phyloP scores from a whole-genome alignment of 2,113 vertebrate species.

The Scartelaos histophorus region DNA sequence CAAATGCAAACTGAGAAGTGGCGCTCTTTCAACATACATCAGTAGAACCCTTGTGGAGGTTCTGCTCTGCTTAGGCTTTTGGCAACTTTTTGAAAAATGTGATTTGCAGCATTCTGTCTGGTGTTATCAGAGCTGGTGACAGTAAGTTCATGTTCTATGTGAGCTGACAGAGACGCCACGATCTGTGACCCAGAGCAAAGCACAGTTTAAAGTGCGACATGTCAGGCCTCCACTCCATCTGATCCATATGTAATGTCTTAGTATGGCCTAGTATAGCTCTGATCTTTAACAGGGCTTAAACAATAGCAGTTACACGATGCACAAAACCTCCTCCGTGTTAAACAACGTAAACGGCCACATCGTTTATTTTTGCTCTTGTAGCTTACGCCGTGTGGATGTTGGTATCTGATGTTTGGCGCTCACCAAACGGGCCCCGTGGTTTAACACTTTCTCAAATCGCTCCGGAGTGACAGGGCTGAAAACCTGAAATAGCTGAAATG shows the following conservation, averaged over 20 bases:
- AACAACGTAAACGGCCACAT: conserved; percentile 19
- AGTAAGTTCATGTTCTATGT: conserved; percentile 58
- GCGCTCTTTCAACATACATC: conserved; percentile 73
- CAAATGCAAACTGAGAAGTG: conserved; percentile 76
- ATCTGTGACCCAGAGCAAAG: conserved; percentile 51
- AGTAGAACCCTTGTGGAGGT: conserved; percentile 70
- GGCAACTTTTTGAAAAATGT: conserved; percentile 64
- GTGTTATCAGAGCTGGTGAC: conserved; percentile 65
- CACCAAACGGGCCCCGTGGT: conserved; percentile 31
- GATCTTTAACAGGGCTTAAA: conserved; percentile 17
- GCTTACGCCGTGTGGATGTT: conserved; percentile 46
- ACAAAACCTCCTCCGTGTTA: conserved; percentile 4
- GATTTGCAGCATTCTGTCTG: conserved; percentile 64
- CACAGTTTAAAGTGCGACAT: conserved; percentile 21
- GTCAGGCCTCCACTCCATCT: conserved; percentile 18
- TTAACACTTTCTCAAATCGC: conserved; percentile 70
- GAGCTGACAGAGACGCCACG: conserved; percentile 26
- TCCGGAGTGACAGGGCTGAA: conserved; percentile 41
- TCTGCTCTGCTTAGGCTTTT: conserved; percentile 68
- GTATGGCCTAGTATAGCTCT: neutral
- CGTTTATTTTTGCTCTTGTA: conserved; percentile 38
- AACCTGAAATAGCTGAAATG: conserved; percentile 70
- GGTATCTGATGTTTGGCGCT: conserved; percentile 53
- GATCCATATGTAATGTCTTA: conserved; percentile 4
- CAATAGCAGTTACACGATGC: neutral